Evolutionary conservation across 1,140 invertebrate species (phyloP).

Genomic region (Plutomurus gul): DNA sequence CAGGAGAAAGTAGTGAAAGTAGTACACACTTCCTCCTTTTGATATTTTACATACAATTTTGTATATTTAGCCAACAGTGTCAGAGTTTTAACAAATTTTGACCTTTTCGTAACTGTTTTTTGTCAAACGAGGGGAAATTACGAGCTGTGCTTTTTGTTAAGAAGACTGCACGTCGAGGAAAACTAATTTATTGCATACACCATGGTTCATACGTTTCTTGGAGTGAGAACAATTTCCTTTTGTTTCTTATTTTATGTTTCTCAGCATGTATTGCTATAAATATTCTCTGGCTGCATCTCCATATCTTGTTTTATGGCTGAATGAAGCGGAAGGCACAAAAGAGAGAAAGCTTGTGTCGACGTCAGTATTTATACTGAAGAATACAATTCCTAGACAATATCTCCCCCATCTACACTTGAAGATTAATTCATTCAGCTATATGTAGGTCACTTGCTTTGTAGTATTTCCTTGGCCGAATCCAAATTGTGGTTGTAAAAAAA

Average conservation of each 20-base stretch:
- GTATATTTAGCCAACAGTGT: too few species aligned
- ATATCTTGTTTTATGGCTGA: slow-evolving; percentile 29
- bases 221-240: slow-evolving; percentile 26
- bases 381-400: not conserved
- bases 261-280: slow-evolving; percentile 22
- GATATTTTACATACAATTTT: not conserved
- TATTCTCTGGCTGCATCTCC: slow-evolving; percentile 15
- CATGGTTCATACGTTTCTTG: not conserved
- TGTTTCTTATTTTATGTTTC: slow-evolving; percentile 26
- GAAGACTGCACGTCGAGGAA: not conserved
- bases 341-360: slow-evolving; percentile 1
- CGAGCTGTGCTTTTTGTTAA: slow-evolving; percentile 5
- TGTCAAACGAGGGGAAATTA: not conserved
- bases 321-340: slow-evolving; percentile 16
- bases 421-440: slow-evolving; percentile 15
- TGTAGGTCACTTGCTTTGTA: slow-evolving; percentile 4
- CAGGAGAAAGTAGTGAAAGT: too few species aligned
- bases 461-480: too few species aligned
- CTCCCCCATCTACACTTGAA: slow-evolving; percentile 18
- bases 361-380: not conserved
- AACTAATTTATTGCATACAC: slow-evolving; percentile 14
- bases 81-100: not conserved
- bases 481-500: too few species aligned
- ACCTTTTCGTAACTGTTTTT: not conserved
- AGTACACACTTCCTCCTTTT: too few species aligned